phyloP scores from a whole-genome alignment of 2,888 invertebrate species.

The Nowickia ferox region DNA sequence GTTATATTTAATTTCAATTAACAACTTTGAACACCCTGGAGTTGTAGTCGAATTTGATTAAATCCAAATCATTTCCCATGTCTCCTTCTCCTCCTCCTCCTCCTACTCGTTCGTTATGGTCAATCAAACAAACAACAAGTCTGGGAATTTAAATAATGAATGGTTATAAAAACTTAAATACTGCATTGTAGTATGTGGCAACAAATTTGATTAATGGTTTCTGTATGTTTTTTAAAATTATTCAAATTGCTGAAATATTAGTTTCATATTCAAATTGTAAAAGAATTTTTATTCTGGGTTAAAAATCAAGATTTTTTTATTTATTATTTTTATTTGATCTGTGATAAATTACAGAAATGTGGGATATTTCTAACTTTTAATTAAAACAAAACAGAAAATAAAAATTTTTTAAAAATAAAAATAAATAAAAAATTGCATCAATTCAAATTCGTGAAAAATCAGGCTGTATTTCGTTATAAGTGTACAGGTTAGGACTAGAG shows the following conservation, averaged over 20 bases:
- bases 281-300: not conserved
- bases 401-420: no score
- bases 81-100: not conserved
- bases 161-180: not conserved
- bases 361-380: no score
- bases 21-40: slow-evolving; percentile 37
- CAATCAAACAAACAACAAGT: slow-evolving; percentile 13
- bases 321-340: not conserved
- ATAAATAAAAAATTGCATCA: no score
- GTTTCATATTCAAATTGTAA: not conserved
- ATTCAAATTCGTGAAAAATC: no score
- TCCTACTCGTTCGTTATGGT: not conserved
- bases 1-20: slow-evolving; percentile 65
- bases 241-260: slow-evolving; percentile 9
- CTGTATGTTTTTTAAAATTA: not conserved
- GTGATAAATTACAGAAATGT: no score
- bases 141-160: slow-evolving; percentile 44
- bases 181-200: not conserved
- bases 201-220: slow-evolving; percentile 33
- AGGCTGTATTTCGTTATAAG: no score
- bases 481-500: no score
- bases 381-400: no score
- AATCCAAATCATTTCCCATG: not conserved
- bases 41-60: slow-evolving; percentile 19
- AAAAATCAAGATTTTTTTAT: not conserved